Evolutionary conservation across 1,140 invertebrate genomes (phyloP).

Genomic region (Dermatophagoides farinae): DNA sequence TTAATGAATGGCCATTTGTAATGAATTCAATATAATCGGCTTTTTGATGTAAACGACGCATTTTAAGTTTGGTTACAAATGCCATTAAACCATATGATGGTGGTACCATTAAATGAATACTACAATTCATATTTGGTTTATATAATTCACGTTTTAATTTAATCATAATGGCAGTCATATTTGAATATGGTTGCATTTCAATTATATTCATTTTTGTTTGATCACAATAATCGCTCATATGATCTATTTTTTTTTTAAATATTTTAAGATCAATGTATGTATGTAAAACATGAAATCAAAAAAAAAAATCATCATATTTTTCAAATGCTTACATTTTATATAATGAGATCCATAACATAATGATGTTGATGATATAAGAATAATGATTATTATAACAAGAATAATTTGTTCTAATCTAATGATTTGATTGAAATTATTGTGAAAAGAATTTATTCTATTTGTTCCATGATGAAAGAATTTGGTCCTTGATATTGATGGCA

Average conservation of each 20-base stretch:
- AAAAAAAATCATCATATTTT: too few species aligned
- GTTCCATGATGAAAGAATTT: too few species aligned
- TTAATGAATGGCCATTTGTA: background rate
- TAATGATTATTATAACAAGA: too few species aligned
- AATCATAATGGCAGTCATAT: background rate
- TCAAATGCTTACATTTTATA: background rate
- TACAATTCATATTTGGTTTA: slow-evolving; percentile 1
- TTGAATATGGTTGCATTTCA: background rate
- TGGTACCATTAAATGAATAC: background rate
- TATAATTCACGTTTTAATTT: slow-evolving; percentile 9
- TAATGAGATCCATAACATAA: background rate
- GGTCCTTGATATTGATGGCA: too few species aligned
- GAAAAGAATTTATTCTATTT: too few species aligned
- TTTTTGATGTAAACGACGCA: background rate
- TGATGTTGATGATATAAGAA: background rate
- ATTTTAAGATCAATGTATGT: too few species aligned
- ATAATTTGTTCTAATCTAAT: too few species aligned
- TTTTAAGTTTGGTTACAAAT: background rate
- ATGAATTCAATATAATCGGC: background rate
- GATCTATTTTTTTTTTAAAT: background rate
- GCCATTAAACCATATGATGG: slow-evolving; percentile 7
- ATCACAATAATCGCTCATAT: slow-evolving; percentile 11
- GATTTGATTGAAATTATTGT: too few species aligned
- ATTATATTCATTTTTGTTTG: background rate
- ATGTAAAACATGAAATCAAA: background rate